Evolutionary conservation across 2,888 invertebrate species (phyloP).

Genomic region (Cylloceria caligata): DNA sequence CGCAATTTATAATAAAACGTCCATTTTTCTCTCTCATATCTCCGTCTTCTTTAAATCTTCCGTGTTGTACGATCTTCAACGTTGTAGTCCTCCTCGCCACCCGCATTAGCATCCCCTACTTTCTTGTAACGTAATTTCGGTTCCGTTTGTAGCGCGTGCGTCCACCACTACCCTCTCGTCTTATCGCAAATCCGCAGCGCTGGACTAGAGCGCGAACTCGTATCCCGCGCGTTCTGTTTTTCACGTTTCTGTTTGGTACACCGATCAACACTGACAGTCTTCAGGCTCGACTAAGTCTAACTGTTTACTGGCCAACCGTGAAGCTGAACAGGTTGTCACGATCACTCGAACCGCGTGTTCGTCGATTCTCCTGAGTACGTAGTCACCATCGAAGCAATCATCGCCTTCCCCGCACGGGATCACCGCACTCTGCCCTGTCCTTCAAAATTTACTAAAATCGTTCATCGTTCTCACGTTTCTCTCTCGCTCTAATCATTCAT

Average conservation of each 20-base stretch:
- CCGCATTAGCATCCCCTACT: constrained; percentile 27
- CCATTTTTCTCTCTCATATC: constrained; percentile 51
- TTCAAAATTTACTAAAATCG: constrained; percentile 36
- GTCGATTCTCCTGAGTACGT: constrained; percentile 32
- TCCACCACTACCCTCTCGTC: constrained; percentile 40
- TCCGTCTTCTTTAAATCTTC: constrained; percentile 10
- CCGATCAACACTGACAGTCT: constrained; percentile 69
- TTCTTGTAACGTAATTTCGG: constrained; percentile 16
- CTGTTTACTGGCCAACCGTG: constrained; percentile 83
- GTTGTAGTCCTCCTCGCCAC: constrained; percentile 44
- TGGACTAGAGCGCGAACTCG: constrained; percentile 78
- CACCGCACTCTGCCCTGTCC: constrained; percentile 6
- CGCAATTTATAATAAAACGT: constrained; percentile 61
- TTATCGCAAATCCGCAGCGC: constrained; percentile 66
- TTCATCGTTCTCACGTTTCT: neutral
- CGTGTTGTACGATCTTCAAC: constrained; percentile 45
- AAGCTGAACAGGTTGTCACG: constrained; percentile 72
- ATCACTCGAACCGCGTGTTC: constrained; percentile 74
- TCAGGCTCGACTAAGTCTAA: constrained; percentile 81
- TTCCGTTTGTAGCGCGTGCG: constrained; percentile 35
- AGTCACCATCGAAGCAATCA: constrained; percentile 18
- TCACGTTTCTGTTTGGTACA: constrained; percentile 29
- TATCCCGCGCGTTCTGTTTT: constrained; percentile 56
- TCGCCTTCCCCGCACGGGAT: neutral
- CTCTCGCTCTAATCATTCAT: constrained; percentile 18